These are phyloP conservation scores for Chalcosyrphus nemorum DNA, from an alignment of 2,888 invertebrate genomes.

Conservation along the genomic window DNA sequence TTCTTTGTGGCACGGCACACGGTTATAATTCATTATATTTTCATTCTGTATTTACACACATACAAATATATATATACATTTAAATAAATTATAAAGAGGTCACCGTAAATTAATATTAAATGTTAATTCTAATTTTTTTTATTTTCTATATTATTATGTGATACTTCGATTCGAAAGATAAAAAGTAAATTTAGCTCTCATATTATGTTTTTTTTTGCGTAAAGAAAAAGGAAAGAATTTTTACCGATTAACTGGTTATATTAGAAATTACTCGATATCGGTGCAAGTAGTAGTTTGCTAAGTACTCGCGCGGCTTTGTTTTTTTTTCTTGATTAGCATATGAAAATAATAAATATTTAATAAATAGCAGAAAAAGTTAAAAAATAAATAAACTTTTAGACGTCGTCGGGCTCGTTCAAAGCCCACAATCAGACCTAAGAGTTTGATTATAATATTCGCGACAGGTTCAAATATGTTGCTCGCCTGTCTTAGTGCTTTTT, in stretches of 20 bases:
- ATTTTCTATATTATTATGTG: slow-evolving; percentile 46
- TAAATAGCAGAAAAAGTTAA: slow-evolving; percentile 11
- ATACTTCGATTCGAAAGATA: slow-evolving; percentile 64
- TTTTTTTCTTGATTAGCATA: slow-evolving; percentile 48
- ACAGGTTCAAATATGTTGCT: not conserved
- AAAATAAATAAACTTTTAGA: slow-evolving; percentile 21
- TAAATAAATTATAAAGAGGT: slow-evolving; percentile 34
- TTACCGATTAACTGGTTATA: slow-evolving; percentile 41
- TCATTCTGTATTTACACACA: slow-evolving; percentile 55
- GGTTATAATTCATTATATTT: slow-evolving; percentile 40
- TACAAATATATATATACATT: slow-evolving; percentile 23
- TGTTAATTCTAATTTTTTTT: slow-evolving; percentile 23
- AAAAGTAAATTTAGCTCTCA: slow-evolving; percentile 29
- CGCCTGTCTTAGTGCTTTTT: not conserved
- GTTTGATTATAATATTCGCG: not conserved
- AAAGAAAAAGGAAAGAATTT: not conserved
- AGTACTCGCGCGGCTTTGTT: slow-evolving; percentile 42
- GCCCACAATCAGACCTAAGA: not conserved
- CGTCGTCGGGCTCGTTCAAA: slow-evolving; percentile 15
- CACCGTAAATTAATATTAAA: slow-evolving; percentile 36
- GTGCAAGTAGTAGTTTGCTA: slow-evolving; percentile 52
- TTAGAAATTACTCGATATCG: slow-evolving; percentile 49
- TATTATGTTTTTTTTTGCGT: slow-evolving; percentile 33
- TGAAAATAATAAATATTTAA: not conserved
- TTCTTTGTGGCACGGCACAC: too few species aligned